Evolutionary conservation across 2,888 invertebrate genomes (phyloP), one percentile per base, ranked within the genome.

Genomic region (Itoplectis maculator): DNA sequence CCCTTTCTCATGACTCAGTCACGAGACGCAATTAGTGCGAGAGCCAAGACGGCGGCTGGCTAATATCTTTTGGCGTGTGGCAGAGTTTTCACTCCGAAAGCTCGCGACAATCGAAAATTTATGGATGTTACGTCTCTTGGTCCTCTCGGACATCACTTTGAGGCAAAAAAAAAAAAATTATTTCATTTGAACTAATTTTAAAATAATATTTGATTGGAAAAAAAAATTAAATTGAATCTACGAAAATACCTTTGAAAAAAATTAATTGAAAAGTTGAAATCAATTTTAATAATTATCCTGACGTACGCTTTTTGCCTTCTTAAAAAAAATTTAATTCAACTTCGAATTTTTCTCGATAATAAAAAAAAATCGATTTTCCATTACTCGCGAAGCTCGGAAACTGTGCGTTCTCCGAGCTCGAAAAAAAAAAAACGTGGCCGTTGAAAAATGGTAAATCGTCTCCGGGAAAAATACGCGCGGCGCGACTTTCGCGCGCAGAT

Each of bases 371-470:
- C 20, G 51, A 0, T 51, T 18, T 51, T 51, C 51, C 51, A 51
- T 51, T 51, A 51, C 18, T 2, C 9, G 20, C 51, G 51, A n/a
- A n/a, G n/a, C n/a, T n/a, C n/a, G n/a, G n/a, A 51, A 5, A 47
- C 9, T 49, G 18, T 18, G 15, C 18, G 15, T 49, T 2, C 18
- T 20, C 20, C 20, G 9, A 18, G 20, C 9, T 56, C 1, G n/a
- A 56, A 35, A 56, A 56, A 7, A n/a, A n/a, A n/a, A n/a, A n/a
- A n/a, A n/a, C n/a, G n/a, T n/a, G 35, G 29, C 23, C 11, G 29
- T 13, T 29, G 56, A n/a, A 56, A 56, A 35, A 56, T 56, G 29
- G 29, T 29, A 56, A 56, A 51, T 51, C 51, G 18, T 18, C 51
- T 51, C 51, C 51, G 20, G 51, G n/a, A n/a, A 51, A 9, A 51